A percentile compares a stretch with the other conserved stretches of the same genome.
Conservation (phyloP, 2,888 invertebrate genomes). For the Drosophila histrio region DNA sequence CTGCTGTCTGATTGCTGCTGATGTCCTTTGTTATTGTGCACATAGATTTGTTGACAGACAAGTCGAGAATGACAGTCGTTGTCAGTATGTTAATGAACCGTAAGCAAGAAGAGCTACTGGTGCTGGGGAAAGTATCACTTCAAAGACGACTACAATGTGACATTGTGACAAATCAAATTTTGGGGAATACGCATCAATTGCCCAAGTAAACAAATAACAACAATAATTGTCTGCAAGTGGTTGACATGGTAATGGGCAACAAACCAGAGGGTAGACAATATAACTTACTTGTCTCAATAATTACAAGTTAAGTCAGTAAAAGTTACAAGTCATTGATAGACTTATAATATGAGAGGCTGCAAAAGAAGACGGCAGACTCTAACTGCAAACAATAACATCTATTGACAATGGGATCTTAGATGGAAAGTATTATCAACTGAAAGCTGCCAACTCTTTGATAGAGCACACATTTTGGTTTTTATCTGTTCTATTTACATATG, state of each 20-base stretch:
- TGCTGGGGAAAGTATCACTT: slow-evolving; percentile 23
- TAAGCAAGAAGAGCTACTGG: slow-evolving; percentile 22
- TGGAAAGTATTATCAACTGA: neutral
- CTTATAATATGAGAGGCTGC: neutral
- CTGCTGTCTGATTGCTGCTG: slow-evolving; percentile 19
- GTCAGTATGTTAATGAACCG: slow-evolving; percentile 59
- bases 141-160: slow-evolving; percentile 58
- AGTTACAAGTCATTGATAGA: no score
- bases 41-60: slow-evolving; percentile 50
- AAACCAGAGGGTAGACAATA: slow-evolving; percentile 7
- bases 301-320: slow-evolving; percentile 12
- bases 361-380: neutral
- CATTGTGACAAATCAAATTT: slow-evolving; percentile 64
- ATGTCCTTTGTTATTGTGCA: slow-evolving; percentile 47
- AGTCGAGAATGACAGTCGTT: slow-evolving; percentile 8
- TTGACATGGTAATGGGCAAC: slow-evolving; percentile 33
- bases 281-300: slow-evolving; percentile 5
- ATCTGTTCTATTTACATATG: slow-evolving; percentile 53
- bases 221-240: slow-evolving; percentile 17
- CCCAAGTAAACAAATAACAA: slow-evolving; percentile 39
- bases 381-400: neutral
- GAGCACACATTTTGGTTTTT: slow-evolving; percentile 24
- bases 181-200: slow-evolving; percentile 57
- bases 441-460: slow-evolving; percentile 7
- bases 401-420: neutral